Evolutionary conservation across 2,113 vertebrate genomes (phyloP).

Genomic region (Cnemophilus loriae): DNA sequence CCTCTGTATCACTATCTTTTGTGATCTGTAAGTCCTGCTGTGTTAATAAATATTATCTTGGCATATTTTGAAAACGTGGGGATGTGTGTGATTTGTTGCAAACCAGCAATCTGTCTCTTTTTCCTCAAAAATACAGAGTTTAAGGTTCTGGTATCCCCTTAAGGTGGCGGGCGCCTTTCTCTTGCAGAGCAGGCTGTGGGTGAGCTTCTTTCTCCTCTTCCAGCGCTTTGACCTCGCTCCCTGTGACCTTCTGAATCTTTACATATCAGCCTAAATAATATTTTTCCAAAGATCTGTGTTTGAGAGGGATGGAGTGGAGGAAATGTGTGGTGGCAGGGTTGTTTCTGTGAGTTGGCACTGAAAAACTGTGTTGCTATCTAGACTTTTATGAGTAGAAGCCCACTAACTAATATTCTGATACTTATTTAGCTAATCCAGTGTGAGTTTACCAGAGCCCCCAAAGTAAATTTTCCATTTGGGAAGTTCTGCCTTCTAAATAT

Average conservation of each 20-base stretch:
- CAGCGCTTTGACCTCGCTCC: neutral
- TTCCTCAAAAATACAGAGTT: constrained; percentile 8
- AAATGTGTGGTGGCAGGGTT: neutral
- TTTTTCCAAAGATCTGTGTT: neutral
- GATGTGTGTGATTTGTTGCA: constrained; percentile 82
- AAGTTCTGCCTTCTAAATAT: neutral
- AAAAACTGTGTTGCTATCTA: neutral
- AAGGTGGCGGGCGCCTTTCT: neutral
- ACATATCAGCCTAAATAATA: neutral
- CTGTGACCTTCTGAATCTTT: neutral
- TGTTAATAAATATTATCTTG: constrained; percentile 98
- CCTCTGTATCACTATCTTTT: constrained; percentile 90
- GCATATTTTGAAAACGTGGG: constrained; percentile 91
- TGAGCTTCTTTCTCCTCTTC: neutral
- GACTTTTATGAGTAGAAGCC: neutral
- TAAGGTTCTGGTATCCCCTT: constrained; percentile 51
- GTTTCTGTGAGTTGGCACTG: neutral
- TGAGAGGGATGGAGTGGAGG: neutral
- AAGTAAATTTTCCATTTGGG: neutral
- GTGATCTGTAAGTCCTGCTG: constrained; percentile 92
- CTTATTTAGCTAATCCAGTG: neutral
- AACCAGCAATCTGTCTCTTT: constrained; percentile 27
- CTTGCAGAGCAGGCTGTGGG: neutral
- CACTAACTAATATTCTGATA: neutral
- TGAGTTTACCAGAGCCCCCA: neutral